These are phyloP conservation scores for Erythrolamprus reginae DNA, from an alignment of 2,113 vertebrate species.

Conservation along the genomic window DNA sequence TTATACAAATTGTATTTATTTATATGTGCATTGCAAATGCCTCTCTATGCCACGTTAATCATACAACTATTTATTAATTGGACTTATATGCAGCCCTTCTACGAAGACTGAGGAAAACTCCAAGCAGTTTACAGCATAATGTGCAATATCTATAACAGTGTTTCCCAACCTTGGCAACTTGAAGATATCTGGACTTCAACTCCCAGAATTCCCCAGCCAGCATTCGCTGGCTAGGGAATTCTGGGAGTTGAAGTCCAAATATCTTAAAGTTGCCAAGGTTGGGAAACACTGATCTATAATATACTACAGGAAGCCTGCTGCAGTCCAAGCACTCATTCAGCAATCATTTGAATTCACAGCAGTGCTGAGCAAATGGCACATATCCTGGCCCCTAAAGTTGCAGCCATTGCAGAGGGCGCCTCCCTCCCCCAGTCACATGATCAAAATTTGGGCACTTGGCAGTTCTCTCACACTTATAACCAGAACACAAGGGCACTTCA, in stretches of 20 bases:
- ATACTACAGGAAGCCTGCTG: background rate
- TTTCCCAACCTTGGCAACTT: too few relatives aligned
- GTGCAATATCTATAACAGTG: background rate
- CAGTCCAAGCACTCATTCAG: background rate
- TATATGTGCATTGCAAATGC: background rate
- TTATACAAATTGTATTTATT: background rate
- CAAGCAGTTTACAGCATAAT: background rate
- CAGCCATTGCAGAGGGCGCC: background rate
- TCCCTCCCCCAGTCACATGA: fast-evolving
- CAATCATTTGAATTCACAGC: background rate
- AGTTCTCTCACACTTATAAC: background rate
- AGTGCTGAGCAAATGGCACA: background rate
- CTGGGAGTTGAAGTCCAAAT: too few relatives aligned
- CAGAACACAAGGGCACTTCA: background rate
- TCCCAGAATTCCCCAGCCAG: too few relatives aligned
- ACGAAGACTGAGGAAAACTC: too few relatives aligned
- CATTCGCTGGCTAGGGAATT: too few relatives aligned
- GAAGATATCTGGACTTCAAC: too few relatives aligned
- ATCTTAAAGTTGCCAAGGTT: too few relatives aligned
- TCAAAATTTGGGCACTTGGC: background rate
- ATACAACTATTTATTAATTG: too few relatives aligned
- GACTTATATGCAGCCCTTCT: too few relatives aligned
- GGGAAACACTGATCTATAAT: too few relatives aligned
- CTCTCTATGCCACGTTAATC: background rate
- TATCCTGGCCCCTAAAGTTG: background rate